Conservation (phyloP, 2,797 vertebrate species). For the Psittacula derbiana region DNA sequence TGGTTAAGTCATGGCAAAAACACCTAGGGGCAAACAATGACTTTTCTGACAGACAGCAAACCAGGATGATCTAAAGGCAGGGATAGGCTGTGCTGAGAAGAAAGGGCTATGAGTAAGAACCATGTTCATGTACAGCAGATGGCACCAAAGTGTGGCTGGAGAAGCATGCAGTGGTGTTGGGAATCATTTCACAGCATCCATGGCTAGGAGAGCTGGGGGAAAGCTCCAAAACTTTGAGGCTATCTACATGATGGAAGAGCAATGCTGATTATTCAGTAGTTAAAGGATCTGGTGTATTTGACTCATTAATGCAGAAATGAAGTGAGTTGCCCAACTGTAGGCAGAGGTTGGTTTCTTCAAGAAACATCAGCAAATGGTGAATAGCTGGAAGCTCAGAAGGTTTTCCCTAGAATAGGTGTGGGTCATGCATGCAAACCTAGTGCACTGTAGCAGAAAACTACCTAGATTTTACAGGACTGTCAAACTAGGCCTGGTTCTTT, state of each 20-base stretch:
- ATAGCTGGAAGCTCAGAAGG: not conserved
- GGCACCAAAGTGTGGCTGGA: not conserved
- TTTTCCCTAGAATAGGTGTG: not conserved
- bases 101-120: not conserved
- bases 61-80: not conserved
- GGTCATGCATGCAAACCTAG: not conserved
- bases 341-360: not conserved
- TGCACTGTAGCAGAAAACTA: not conserved
- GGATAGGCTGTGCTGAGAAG: not conserved
- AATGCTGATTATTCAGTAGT: not conserved
- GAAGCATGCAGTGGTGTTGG: not conserved
- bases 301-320: not conserved
- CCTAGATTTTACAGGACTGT: not conserved
- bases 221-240: not conserved
- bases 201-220: rapidly evolving
- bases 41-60: not conserved
- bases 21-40: not conserved
- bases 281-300: not conserved
- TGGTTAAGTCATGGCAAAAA: not conserved
- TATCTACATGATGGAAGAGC: not conserved
- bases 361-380: not conserved
- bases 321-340: not conserved
- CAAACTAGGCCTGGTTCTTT: not conserved
- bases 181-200: not conserved
- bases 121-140: rapidly evolving